A percentile compares a stretch with the other conserved stretches of the same genome.
phyloP scores from a whole-genome alignment of 2,888 invertebrate species.

The Rhamnusium bicolor region DNA sequence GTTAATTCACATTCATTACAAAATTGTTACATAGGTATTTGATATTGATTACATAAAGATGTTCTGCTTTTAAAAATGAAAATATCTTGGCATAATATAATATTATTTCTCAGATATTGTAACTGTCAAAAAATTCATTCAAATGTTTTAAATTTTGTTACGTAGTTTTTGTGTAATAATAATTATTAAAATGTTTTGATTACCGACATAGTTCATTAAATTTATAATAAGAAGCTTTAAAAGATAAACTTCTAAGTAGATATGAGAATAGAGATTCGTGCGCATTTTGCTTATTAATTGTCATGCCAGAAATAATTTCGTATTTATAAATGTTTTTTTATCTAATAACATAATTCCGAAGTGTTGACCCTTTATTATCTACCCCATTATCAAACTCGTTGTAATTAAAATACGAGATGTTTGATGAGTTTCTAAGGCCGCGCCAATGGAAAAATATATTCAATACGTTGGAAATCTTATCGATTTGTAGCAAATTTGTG shows the following conservation, averaged over 20 bases:
- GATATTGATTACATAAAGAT: no score
- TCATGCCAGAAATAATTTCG: not conserved
- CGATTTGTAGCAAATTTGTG: no score
- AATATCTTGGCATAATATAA: no score
- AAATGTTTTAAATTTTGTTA: not conserved
- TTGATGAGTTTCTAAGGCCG: no score
- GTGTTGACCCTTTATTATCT: not conserved
- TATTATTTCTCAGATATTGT: no score
- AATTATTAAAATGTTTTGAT: slow-evolving; percentile 2
- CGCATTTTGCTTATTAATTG: not conserved
- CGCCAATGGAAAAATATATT: no score
- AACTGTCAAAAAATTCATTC: not conserved
- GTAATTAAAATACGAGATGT: no score
- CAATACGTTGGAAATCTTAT: no score
- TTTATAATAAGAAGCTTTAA: not conserved
- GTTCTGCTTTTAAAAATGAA: no score
- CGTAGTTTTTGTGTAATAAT: not conserved
- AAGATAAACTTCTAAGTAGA: not conserved
- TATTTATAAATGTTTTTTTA: not conserved
- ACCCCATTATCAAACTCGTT: not conserved
- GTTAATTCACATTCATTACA: no score
- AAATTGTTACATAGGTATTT: no score
- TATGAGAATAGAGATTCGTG: not conserved
- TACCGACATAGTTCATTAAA: not conserved
- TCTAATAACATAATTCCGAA: not conserved